Evolutionary conservation across 2,113 vertebrate genomes (phyloP), one percentile per base, ranked within the genome.

Genomic region (Orycteropus afer): DNA sequence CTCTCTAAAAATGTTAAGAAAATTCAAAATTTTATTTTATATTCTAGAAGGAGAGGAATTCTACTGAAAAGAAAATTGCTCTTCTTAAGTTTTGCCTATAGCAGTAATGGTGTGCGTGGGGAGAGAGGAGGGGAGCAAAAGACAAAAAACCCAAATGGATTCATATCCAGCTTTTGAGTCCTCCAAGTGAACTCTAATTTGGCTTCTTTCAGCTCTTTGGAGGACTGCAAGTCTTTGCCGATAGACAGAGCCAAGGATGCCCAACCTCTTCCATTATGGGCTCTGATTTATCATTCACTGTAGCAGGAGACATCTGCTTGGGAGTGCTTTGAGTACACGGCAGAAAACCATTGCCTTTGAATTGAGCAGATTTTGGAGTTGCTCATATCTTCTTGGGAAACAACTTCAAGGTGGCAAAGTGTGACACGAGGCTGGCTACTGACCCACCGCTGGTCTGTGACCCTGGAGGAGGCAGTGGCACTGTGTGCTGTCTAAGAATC

Each of bases 161-260:
- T 93, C 81, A 49, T 90, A 76, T 80, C 63, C 51, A 71, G 90
- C 93, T 89, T 95, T 97, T 93, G 92, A 96, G 25, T 69, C 67
- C 53, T 93, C 78, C 0, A 3, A 86, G 59, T 73, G 88, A 97
- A 77, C 88, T 83, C 93, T 92, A 73, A 97, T 97, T 93, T 90
- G 95, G 67, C 82, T 90, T 83, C 95, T 97, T 97, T 96, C 92
- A 97, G 81, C 51, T 85, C 37, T 71, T 88, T 37, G 10, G 22
- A 77, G 71, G n/a, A 81, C 53, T 45, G 83, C 92, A 76, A 73
- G 83, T 27, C 80, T 78, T 8, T 8, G 34, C 81, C 5, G 76
- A 45, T 15, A 37, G 89, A n/a, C 22, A 17, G 83, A 90, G 85
- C 77, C 25, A 6, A 55, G 77, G 37, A 29, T 3, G 81, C 92